Evolutionary conservation across 2,888 invertebrate genomes (phyloP).

Genomic region (Pilophorus perplexus): DNA sequence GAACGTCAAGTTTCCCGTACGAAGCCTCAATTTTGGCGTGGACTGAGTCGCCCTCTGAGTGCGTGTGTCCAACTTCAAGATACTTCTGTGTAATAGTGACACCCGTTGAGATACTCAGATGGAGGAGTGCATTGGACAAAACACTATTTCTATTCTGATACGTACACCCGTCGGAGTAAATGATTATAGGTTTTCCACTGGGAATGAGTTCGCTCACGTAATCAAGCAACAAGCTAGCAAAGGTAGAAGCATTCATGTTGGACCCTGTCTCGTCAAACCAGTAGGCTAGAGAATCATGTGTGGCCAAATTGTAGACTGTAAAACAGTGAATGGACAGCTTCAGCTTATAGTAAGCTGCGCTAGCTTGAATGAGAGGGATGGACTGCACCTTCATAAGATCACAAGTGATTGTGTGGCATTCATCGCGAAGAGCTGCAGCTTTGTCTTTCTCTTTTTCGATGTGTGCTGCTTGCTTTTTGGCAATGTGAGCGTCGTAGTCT

Average conservation of each 20-base stretch:
- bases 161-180: constrained; percentile 50
- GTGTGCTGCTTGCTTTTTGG: constrained; percentile 9
- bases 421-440: constrained; percentile 12
- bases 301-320: constrained; percentile 13
- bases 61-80: constrained; percentile 50
- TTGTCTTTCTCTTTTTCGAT: too few species aligned
- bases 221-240: constrained; percentile 1
- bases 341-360: constrained; percentile 9
- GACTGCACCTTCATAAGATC: constrained; percentile 34
- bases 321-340: constrained; percentile 15
- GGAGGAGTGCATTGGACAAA: constrained; percentile 49
- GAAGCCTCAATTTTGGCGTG: constrained; percentile 48
- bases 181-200: constrained; percentile 43
- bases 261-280: constrained; percentile 13
- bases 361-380: constrained; percentile 13
- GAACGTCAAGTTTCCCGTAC: constrained; percentile 29
- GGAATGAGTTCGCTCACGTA: not conserved
- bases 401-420: constrained; percentile 21
- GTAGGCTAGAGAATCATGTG: not conserved
- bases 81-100: constrained; percentile 50
- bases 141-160: constrained; percentile 50
- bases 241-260: constrained; percentile 13
- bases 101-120: constrained; percentile 44
- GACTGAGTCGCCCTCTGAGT: constrained; percentile 50
- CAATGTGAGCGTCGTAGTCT: constrained; percentile 9